Conservation (phyloP, 2,888 invertebrate genomes). For the Agrotis puta region DNA sequence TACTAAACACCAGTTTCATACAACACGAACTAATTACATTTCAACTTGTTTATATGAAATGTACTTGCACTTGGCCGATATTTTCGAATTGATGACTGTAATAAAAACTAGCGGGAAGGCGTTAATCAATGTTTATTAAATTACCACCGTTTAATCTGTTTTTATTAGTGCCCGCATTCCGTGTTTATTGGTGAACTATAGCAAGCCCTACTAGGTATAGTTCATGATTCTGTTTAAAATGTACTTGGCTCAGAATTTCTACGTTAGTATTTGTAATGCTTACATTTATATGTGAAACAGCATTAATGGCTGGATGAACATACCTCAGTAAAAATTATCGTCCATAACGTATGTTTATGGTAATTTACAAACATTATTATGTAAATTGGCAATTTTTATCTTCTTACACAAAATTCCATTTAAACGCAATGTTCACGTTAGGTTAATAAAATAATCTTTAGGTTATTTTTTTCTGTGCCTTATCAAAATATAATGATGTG, state of each 20-base stretch:
- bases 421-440: too few relatives aligned
- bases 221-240: too few relatives aligned
- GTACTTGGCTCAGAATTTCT: too few relatives aligned
- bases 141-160: not conserved
- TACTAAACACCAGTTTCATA: too few relatives aligned
- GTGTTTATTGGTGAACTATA: not conserved
- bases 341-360: not conserved
- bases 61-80: conserved; percentile 25
- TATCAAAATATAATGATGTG: not conserved
- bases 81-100: not conserved
- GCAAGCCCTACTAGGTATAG: not conserved
- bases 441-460: too few relatives aligned
- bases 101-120: conserved; percentile 8
- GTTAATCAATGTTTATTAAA: conserved; percentile 39
- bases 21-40: conserved; percentile 24
- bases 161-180: conserved; percentile 19
- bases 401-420: too few relatives aligned
- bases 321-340: not conserved
- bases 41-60: not conserved
- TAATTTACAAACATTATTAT: conserved; percentile 6
- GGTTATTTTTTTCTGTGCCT: not conserved
- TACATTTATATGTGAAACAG: too few relatives aligned
- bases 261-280: too few relatives aligned
- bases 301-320: not conserved
- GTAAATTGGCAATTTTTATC: not conserved